Base-by-base conservation (phyloP, 1,140 invertebrate species). In the Tribolium madens region DNA sequence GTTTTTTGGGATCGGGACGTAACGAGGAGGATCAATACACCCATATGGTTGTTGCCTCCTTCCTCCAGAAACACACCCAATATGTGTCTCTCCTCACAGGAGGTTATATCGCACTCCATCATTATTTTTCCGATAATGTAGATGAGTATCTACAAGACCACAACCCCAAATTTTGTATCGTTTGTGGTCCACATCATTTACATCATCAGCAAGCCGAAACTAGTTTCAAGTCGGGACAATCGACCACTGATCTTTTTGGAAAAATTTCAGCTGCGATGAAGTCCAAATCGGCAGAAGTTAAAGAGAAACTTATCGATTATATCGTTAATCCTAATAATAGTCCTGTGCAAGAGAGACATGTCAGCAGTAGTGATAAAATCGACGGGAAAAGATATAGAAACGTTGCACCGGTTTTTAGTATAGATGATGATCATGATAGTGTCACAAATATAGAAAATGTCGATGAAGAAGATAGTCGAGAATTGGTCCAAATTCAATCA, bases 11-110 rank as follows among this genome's bases (percentile, higher is more conserved):
- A 60, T 98, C 96, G 81, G 98, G 98, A 3, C 90, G 95, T 31
- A 93, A 96, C 82, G 96, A 98, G 84, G 97, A 98, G 87, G 98
- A 99, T 86, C 95, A 95, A 83, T 98, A 97, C 86, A 96, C 98
- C 2, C 94, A 98, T 83, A 99, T 99, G 98, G 97, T 99, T 18
- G 95, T 99, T 6, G 96, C 97, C 5, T 96, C 96, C 74, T 99
- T 99, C 87, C 88, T 99, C 36, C 97, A 99, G 87, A 95, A 96
- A 85, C 95, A 97, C 83, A 95, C 94, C 0, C 92, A 94, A 79
- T 97, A 96, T 86, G 95, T 99, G 18, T 97, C 96, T 73, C 91
- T 98, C 86, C 90, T 98, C 6, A 93, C 93, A 80, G 97, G 96
- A 76, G 98, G 98, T 7, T 99, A 98, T 88, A 90, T 93, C 87